These are phyloP conservation scores for Choloepus didactylus DNA, from an alignment of 2,797 vertebrate species.

Conservation along the genomic window DNA sequence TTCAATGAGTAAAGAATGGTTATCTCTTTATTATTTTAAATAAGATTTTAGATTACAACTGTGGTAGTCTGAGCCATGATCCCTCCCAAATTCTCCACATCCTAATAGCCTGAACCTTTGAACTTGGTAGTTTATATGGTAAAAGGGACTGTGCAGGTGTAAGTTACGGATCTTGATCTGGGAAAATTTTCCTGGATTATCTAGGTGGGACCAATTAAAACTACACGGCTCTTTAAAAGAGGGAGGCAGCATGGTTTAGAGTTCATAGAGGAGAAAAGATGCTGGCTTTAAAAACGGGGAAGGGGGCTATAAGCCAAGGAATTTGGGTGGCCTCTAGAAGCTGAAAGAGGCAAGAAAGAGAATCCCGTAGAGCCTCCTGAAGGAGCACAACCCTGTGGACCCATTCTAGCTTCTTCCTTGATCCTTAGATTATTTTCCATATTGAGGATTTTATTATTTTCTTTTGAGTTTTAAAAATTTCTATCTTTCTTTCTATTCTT, in stretches of 20 bases:
- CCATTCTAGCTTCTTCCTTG: not conserved
- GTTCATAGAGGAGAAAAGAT: not conserved
- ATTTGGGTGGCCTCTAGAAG: rapidly evolving
- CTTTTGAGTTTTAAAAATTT: not conserved
- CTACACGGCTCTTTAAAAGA: not conserved
- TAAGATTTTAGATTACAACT: not conserved
- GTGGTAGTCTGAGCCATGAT: not conserved
- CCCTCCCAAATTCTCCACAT: not conserved
- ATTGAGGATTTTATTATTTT: not conserved
- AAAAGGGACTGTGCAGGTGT: not conserved
- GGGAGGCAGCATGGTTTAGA: not conserved
- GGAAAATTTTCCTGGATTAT: not conserved
- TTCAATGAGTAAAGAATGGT: not conserved
- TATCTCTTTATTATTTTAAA: not conserved
- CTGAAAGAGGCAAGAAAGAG: rapidly evolving
- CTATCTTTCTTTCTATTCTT: not conserved
- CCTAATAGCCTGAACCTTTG: not conserved
- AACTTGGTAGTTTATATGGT: not conserved
- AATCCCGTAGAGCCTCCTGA: not conserved
- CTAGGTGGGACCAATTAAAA: not conserved
- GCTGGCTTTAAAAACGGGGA: not conserved
- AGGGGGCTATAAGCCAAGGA: not conserved
- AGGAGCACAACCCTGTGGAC: not conserved
- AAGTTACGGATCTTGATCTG: not conserved
- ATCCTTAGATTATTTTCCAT: not conserved